Percentiles rank a stretch among this genome's conserved stretches.
Conservation (phyloP, 2,888 invertebrate genomes). For the Mimumesa dahlbomi region DNA sequence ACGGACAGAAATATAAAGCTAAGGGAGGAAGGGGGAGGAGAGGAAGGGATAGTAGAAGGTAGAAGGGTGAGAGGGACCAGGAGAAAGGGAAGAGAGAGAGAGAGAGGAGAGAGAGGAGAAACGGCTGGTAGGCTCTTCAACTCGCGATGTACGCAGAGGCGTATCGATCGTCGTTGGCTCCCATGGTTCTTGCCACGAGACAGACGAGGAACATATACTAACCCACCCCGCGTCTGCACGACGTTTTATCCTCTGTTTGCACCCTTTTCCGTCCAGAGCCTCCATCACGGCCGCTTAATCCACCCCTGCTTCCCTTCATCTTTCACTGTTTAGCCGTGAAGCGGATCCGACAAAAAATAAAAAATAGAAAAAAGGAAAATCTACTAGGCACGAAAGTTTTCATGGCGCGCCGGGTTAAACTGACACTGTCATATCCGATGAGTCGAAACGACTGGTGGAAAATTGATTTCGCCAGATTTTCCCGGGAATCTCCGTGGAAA, state of each 20-base stretch:
- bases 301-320: conserved; percentile 19
- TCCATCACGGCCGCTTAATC: conserved; percentile 49
- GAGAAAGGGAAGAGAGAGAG: too few relatives aligned
- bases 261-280: conserved; percentile 47
- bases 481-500: too few relatives aligned
- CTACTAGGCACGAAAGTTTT: conserved; percentile 5
- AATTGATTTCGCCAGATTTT: too few relatives aligned
- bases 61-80: neutral
- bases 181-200: conserved; percentile 64
- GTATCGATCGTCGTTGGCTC: conserved; percentile 67
- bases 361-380: too few relatives aligned
- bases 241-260: conserved; percentile 61
- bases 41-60: neutral
- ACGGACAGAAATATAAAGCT: conserved; percentile 15
- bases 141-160: conserved; percentile 50
- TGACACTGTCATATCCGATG: conserved; percentile 18
- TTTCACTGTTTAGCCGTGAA: conserved; percentile 45
- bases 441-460: neutral
- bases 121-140: conserved; percentile 47
- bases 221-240: conserved; percentile 42
- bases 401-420: too few relatives aligned
- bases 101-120: neutral
- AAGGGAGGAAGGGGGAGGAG: neutral
- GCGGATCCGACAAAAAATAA: conserved; percentile 39
- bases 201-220: conserved; percentile 58